Conservation (phyloP, 1,140 invertebrate genomes). For the Achroia grisella region DNA sequence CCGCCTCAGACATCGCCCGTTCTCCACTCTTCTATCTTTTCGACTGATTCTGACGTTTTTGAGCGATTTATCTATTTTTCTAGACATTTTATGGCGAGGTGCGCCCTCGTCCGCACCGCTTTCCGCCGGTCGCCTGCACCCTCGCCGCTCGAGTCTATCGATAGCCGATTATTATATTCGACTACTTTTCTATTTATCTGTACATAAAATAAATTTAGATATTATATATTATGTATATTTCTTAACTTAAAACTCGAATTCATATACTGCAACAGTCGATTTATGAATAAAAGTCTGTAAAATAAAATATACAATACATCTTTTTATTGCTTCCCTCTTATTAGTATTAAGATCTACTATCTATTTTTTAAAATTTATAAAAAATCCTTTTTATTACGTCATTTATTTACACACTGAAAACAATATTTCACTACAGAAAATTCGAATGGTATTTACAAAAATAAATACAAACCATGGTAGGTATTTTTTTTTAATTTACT, state of each 20-base stretch:
- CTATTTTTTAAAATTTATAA: too few relatives aligned
- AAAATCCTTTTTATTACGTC: too few relatives aligned
- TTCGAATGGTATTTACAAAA: too few relatives aligned
- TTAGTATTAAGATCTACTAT: too few relatives aligned
- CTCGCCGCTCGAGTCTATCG: slow-evolving; percentile 69
- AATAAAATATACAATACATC: slow-evolving; percentile 10
- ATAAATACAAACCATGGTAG: too few relatives aligned
- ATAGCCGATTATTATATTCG: slow-evolving; percentile 70
- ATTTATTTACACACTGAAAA: too few relatives aligned
- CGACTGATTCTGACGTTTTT: slow-evolving; percentile 70
- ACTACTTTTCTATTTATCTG: slow-evolving; percentile 72
- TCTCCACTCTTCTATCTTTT: slow-evolving; percentile 57
- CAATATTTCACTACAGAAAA: too few relatives aligned
- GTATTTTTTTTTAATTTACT: too few relatives aligned
- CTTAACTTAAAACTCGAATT: slow-evolving; percentile 71
- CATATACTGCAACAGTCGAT: slow-evolving; percentile 71
- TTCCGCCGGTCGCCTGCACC: slow-evolving; percentile 66
- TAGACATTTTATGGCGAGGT: slow-evolving; percentile 70
- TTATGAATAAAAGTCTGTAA: slow-evolving; percentile 60
- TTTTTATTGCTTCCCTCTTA: too few relatives aligned
- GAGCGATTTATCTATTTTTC: slow-evolving; percentile 74
- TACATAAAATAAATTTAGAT: slow-evolving; percentile 73
- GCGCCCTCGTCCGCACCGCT: slow-evolving; percentile 66
- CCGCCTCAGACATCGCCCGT: slow-evolving; percentile 60
- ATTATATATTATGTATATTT: slow-evolving; percentile 73